Evolutionary conservation across 1,140 invertebrate genomes (phyloP), one percentile per base, ranked within the genome.

Genomic region (Hypothenemus hampei): DNA sequence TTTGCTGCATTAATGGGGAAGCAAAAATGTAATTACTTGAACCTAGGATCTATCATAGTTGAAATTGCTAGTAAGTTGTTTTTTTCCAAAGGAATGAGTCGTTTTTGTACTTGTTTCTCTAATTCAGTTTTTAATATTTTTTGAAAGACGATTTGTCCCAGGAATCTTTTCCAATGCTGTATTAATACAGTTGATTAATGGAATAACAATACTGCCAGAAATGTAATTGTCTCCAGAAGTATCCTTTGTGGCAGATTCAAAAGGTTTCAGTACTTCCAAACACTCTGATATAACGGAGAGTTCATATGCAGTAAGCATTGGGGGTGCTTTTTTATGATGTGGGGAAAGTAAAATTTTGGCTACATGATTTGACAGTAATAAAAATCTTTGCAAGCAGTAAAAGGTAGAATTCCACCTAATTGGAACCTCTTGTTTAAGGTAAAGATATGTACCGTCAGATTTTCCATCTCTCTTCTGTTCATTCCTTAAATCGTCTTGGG

Each of bases 21-120:
- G n/a, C 23, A 13, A 35, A 45, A 54, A 46, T 54, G 39, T 11
- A 54, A 26, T 54, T 54, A 45, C 31, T 54, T 54, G 29, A 54
- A 54, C 18, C 51, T 44, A 8, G 51, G 51, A 31, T 43, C 49
- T 31, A 52, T 5, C 19, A 52, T 26, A 4, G 49, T 52, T 15
- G 49, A 41, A 52, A 24, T 24, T 20, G 20, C 16, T 31, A 52
- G 43, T 19, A 52, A 41, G 10, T 6, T 10, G 22, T 41, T 52
- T 18, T 19, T 18, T 33, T 52, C 49, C 7, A 52, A 15, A 21
- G 15, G 22, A 15, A 22, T 15, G 29, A 52, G 37, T 18, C 49
- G 35, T 16, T 52, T 52, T 23, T 39, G 11, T 19, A 52, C 5
- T 26, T 52, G 35, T 18, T 23, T 31, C 10, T 24, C 13, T 10